Percentiles rank a stretch among this genome's conserved stretches.
Conservation (phyloP, 2,888 invertebrate species). For the Epinotia demarniana region DNA sequence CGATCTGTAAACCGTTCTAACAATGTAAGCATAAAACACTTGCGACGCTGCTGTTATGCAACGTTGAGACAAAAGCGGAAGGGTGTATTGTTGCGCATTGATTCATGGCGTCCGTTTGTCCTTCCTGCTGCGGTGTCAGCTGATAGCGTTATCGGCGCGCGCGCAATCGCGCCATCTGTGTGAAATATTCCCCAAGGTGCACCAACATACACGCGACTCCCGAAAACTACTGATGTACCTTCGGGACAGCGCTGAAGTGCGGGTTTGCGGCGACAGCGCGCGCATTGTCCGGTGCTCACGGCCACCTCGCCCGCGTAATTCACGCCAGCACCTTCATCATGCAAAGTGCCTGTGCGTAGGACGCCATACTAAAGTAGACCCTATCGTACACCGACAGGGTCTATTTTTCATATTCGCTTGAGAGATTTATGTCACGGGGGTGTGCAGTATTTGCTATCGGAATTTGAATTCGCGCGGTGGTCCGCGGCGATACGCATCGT, state of each 20-base stretch:
- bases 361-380: slow-evolving; percentile 50
- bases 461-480: slow-evolving; percentile 73
- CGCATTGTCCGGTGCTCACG: slow-evolving; percentile 50
- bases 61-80: slow-evolving; percentile 42
- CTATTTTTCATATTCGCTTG: slow-evolving; percentile 33
- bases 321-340: slow-evolving; percentile 81
- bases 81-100: slow-evolving; percentile 58
- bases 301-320: slow-evolving; percentile 81
- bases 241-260: neutral
- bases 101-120: slow-evolving; percentile 75
- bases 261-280: slow-evolving; percentile 8
- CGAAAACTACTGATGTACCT: slow-evolving; percentile 5
- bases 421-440: slow-evolving; percentile 70
- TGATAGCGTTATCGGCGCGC: slow-evolving; percentile 68
- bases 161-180: slow-evolving; percentile 79
- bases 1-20: slow-evolving; percentile 30
- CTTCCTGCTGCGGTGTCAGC: slow-evolving; percentile 69
- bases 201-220: slow-evolving; percentile 58
- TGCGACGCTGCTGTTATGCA: slow-evolving; percentile 31
- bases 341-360: slow-evolving; percentile 67
- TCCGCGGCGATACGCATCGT: slow-evolving; percentile 74
- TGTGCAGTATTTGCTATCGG: slow-evolving; percentile 67
- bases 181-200: slow-evolving; percentile 74
- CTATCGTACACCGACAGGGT: slow-evolving; percentile 47
- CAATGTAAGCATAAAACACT: slow-evolving; percentile 39